Conservation (phyloP, 2,888 invertebrate species). For the Balanococcus diminutus region DNA sequence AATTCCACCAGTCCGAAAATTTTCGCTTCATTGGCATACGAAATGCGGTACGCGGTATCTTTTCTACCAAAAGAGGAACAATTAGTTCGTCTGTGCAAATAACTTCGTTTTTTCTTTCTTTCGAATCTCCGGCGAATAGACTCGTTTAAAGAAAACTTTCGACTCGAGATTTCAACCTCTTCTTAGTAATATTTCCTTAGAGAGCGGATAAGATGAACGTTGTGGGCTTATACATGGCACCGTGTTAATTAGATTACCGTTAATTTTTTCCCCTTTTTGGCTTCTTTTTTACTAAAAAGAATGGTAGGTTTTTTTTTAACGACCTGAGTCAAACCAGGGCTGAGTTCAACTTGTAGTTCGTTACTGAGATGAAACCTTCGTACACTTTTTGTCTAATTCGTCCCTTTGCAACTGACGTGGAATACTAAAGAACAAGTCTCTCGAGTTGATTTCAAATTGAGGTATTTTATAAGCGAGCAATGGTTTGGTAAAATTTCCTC, state of each 20-base stretch:
- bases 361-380: neutral
- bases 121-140: neutral
- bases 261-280: neutral
- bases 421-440: constrained; percentile 1
- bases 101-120: neutral
- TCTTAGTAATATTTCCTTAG: constrained; percentile 6
- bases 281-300: neutral
- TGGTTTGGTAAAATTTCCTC: neutral
- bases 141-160: constrained; percentile 9
- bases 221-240: neutral
- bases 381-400: neutral
- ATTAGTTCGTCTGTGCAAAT: neutral
- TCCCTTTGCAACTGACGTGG: neutral
- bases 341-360: neutral
- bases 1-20: neutral
- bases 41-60: neutral
- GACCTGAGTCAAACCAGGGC: neutral
- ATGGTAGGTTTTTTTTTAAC: neutral
- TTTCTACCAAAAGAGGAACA: neutral
- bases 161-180: constrained; percentile 20
- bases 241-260: constrained; percentile 31
- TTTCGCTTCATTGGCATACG: constrained; percentile 23
- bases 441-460: neutral
- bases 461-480: neutral
- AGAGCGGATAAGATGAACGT: constrained; percentile 6